These are phyloP conservation scores for Siderastrea siderea DNA, from an alignment of 92 coral and sea anemone genomes.

Conservation along the genomic window DNA sequence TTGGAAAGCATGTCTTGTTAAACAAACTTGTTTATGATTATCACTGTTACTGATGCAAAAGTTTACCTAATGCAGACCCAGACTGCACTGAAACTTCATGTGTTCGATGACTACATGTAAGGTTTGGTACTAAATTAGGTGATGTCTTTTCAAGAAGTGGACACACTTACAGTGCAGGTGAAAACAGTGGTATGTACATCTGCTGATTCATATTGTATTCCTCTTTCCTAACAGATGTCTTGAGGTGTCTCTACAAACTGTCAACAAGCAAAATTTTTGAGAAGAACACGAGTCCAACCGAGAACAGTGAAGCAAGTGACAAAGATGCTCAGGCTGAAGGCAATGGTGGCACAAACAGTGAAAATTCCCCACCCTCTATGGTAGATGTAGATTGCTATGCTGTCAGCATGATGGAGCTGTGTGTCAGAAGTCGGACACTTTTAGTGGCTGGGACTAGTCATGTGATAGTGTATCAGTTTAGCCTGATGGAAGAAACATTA, in stretches of 20 bases:
- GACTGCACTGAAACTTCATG: no score
- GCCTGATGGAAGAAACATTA: conserved; percentile 75
- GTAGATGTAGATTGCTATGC: conserved; percentile 82
- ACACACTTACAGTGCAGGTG: no score
- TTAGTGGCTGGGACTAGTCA: conserved; percentile 84
- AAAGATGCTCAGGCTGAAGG: conserved; percentile 64
- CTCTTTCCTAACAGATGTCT: conserved; percentile 64
- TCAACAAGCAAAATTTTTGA: conserved; percentile 94
- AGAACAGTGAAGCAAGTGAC: conserved; percentile 77
- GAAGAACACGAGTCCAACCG: conserved; percentile 74
- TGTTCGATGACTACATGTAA: no score
- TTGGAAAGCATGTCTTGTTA: no score
- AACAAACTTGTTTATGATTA: no score
- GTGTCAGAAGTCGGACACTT: conserved; percentile 88
- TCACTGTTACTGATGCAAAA: no score
- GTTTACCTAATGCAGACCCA: no score
- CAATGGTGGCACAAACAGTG: conserved; percentile 30
- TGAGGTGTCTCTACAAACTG: conserved; percentile 77
- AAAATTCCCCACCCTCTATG: conserved; percentile 59
- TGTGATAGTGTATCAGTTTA: conserved; percentile 84
- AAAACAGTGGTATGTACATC: neutral
- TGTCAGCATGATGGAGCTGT: conserved; percentile 81
- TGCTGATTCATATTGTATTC: neutral
- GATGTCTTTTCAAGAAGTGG: no score
- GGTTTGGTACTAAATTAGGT: no score